These are phyloP conservation scores for Podarcis raffonei DNA, from an alignment of 2,113 vertebrate species.

Conservation along the genomic window DNA sequence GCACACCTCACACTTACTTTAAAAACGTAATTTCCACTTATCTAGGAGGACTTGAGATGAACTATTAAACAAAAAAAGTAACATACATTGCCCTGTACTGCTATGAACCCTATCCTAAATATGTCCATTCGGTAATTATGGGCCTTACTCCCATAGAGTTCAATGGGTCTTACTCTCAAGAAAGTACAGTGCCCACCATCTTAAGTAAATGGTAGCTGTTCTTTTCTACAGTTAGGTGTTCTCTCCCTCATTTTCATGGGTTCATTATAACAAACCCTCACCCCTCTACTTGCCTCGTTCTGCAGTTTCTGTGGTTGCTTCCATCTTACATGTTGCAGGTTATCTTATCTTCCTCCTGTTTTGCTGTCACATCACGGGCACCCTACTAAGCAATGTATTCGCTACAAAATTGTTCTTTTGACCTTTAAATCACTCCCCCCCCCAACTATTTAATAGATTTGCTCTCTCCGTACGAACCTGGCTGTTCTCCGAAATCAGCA, in stretches of 20 bases:
- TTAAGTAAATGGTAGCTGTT: slow-evolving; percentile 1
- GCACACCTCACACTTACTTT: not conserved
- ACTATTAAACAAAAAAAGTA: not conserved
- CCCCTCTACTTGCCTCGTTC: not conserved
- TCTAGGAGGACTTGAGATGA: slow-evolving; percentile 1
- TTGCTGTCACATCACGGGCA: not conserved
- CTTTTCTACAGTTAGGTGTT: not conserved
- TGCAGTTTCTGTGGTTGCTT: not conserved
- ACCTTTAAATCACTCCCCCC: slow-evolving; percentile 29
- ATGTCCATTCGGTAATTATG: too few species aligned
- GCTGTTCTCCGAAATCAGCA: not conserved
- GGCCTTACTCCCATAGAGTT: too few species aligned
- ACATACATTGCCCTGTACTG: not conserved
- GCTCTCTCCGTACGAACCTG: slow-evolving; percentile 12
- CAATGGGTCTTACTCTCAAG: not conserved
- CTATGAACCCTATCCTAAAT: too few species aligned
- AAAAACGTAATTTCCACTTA: not conserved
- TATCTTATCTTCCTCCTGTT: not conserved
- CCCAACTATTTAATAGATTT: slow-evolving; percentile 7
- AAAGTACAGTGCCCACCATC: not conserved
- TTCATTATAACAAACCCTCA: not conserved
- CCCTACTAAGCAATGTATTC: not conserved
- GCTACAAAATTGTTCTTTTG: slow-evolving; percentile 26
- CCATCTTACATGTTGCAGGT: not conserved
- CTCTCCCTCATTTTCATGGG: slow-evolving; percentile 3